These are phyloP conservation scores for Spongilla lacustris DNA, from an alignment of 37 sponge, comb jelly and placozoan species.

Conservation along the genomic window DNA sequence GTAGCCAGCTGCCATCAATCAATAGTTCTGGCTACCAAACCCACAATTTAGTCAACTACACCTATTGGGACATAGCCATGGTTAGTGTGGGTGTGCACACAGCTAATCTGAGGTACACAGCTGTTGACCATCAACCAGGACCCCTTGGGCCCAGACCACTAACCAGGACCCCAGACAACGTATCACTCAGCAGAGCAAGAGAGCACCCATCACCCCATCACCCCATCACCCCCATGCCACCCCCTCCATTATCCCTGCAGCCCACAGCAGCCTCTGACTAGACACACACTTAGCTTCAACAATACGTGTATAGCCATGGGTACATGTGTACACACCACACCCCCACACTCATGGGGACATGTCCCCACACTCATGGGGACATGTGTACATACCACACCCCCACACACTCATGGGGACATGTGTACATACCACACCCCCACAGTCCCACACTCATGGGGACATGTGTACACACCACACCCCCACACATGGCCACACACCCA, in stretches of 20 bases:
- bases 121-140: not conserved
- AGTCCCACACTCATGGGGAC: not conserved
- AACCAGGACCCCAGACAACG: too few species aligned
- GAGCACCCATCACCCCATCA: not conserved
- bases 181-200: not conserved
- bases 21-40: not conserved
- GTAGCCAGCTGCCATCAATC: not conserved
- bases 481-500: conserved; percentile 8
- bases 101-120: too few species aligned
- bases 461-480: not conserved
- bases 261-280: too few species aligned
- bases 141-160: not conserved
- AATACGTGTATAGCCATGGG: not conserved
- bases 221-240: not conserved
- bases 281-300: not conserved
- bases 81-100: too few species aligned
- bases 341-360: too few species aligned
- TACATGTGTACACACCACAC: not conserved
- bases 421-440: not conserved
- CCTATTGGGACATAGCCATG: too few species aligned
- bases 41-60: not conserved
- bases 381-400: not conserved
- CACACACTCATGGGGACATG: too few species aligned
- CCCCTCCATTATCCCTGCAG: not conserved
- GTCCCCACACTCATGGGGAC: not conserved